These are phyloP conservation scores for Drosophila seguyi DNA, from an alignment of 1,140 invertebrate species.

Conservation along the genomic window DNA sequence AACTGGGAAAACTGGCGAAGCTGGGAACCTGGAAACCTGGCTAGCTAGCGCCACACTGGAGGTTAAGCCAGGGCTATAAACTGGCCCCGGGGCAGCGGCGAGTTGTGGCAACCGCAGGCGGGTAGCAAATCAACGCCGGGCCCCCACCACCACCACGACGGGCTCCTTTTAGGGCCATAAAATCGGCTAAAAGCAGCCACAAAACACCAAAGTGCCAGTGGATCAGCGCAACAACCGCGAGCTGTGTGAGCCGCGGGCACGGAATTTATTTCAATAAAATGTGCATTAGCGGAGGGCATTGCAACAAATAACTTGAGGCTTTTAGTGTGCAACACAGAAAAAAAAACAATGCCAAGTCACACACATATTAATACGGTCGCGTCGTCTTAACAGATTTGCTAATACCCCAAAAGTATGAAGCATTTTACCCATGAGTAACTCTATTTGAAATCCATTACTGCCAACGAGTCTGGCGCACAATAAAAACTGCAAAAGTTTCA, in stretches of 20 bases:
- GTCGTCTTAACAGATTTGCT: slow-evolving; percentile 72
- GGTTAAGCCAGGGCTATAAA: slow-evolving; percentile 59
- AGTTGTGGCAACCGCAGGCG: slow-evolving; percentile 49
- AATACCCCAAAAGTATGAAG: slow-evolving; percentile 82
- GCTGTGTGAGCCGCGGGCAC: slow-evolving; percentile 49
- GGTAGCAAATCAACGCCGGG: slow-evolving; percentile 74
- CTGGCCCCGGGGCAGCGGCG: slow-evolving; percentile 71
- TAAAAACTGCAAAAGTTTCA: slow-evolving; percentile 82
- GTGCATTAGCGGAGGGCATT: slow-evolving; percentile 74
- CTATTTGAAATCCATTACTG: slow-evolving; percentile 83
- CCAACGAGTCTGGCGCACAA: slow-evolving; percentile 79
- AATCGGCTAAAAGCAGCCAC: slow-evolving; percentile 82
- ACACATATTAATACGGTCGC: slow-evolving; percentile 61
- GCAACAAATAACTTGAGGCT: slow-evolving; percentile 81
- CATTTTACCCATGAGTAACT: slow-evolving; percentile 83
- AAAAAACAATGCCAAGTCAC: slow-evolving; percentile 30
- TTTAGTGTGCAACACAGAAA: slow-evolving; percentile 62
- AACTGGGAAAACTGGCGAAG: too few species aligned
- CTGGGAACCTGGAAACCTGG: too few species aligned
- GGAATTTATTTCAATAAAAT: slow-evolving; percentile 84
- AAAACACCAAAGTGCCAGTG: slow-evolving; percentile 75
- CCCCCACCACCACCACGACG: slow-evolving; percentile 47
- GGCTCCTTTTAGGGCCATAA: slow-evolving; percentile 76
- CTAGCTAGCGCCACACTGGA: neutral
- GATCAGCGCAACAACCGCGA: slow-evolving; percentile 40